These are phyloP conservation scores for Dinoponera quadriceps DNA, from an alignment of 1,140 invertebrate species.

Conservation along the genomic window DNA sequence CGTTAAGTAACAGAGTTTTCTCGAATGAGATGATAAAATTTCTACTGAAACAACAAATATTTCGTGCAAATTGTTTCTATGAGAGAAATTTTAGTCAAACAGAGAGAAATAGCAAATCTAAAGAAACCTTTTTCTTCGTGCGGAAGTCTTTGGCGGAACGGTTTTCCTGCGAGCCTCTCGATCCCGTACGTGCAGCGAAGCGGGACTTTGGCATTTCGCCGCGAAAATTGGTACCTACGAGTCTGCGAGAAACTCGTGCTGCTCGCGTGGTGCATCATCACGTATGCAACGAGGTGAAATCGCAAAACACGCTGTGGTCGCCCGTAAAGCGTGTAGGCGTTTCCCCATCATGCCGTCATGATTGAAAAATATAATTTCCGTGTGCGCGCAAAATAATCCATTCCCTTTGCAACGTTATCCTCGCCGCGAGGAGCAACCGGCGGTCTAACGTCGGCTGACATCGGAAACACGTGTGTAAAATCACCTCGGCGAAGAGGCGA, in stretches of 20 bases:
- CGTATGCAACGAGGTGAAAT: slow-evolving; percentile 56
- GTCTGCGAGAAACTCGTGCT: slow-evolving; percentile 42
- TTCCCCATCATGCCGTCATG: not conserved
- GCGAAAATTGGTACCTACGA: slow-evolving; percentile 54
- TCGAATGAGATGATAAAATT: too few relatives aligned
- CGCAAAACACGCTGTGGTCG: not conserved
- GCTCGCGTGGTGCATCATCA: slow-evolving; percentile 26
- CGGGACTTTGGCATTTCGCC: slow-evolving; percentile 60
- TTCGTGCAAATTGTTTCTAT: too few relatives aligned
- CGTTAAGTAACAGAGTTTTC: too few relatives aligned
- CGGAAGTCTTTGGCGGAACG: not conserved
- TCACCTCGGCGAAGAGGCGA: not conserved
- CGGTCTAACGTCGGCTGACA: too few relatives aligned
- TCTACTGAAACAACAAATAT: too few relatives aligned
- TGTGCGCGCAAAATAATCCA: not conserved
- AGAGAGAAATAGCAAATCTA: too few relatives aligned
- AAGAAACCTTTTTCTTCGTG: too few relatives aligned
- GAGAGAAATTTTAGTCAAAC: too few relatives aligned
- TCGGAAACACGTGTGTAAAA: slow-evolving; percentile 24
- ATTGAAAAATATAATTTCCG: not conserved
- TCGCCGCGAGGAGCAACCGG: not conserved
- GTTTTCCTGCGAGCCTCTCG: not conserved
- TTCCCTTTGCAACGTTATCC: not conserved
- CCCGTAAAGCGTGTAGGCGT: not conserved
- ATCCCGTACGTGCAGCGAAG: slow-evolving; percentile 5